phyloP scores from a whole-genome alignment of 2,797 vertebrate species.

The Phataginus tetradactyla region DNA sequence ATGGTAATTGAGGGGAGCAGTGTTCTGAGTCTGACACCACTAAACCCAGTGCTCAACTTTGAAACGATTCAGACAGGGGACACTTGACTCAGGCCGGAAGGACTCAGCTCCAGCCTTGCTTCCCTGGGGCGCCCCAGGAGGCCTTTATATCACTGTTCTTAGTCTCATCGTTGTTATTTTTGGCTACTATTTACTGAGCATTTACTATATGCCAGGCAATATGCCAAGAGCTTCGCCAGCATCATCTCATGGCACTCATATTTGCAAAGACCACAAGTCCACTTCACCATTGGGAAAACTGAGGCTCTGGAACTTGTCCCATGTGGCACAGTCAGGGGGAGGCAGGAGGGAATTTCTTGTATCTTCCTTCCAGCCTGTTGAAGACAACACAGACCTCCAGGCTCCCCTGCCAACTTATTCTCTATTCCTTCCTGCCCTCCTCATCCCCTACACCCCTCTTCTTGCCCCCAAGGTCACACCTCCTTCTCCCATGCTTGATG shows the following conservation, averaged over 20 bases:
- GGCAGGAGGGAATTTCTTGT: neutral
- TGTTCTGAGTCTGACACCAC: slow-evolving; percentile 70
- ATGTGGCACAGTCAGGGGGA: neutral
- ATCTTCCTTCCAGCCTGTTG: neutral
- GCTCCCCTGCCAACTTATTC: neutral
- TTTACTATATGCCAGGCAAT: neutral
- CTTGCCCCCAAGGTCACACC: slow-evolving; percentile 44
- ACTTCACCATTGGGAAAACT: neutral
- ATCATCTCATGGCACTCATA: rapidly evolving
- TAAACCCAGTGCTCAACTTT: slow-evolving; percentile 72
- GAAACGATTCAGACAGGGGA: slow-evolving; percentile 1
- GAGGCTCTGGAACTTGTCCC: neutral
- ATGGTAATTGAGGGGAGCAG: slow-evolving; percentile 86
- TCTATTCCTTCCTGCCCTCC: neutral
- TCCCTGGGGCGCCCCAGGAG: neutral
- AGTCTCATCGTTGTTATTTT: rapidly evolving
- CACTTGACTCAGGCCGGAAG: neutral
- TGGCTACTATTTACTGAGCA: slow-evolving; percentile 7
- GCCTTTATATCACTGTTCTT: neutral
- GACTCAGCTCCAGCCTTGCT: neutral
- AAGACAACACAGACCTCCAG: neutral
- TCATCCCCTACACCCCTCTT: neutral
- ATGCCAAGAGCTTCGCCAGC: neutral
- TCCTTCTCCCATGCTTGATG: slow-evolving; percentile 12
- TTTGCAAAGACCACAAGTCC: neutral